Conservation (phyloP, 2,888 invertebrate genomes). For the Hybos culiciformis region DNA sequence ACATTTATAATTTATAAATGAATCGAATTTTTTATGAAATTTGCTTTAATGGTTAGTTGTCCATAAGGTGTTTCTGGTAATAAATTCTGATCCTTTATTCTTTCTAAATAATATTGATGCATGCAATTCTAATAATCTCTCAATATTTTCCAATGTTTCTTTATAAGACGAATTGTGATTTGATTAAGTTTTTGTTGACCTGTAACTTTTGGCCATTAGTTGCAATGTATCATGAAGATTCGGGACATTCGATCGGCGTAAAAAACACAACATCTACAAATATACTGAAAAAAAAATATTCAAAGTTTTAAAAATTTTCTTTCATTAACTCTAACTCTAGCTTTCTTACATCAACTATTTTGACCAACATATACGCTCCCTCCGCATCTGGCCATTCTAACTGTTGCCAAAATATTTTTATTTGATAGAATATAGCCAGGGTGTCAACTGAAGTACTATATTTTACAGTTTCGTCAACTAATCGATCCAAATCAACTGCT, state of each 20-base stretch:
- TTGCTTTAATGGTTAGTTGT: slow-evolving; percentile 61
- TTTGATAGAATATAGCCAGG: slow-evolving; percentile 77
- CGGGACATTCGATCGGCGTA: slow-evolving; percentile 79
- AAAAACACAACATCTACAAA: slow-evolving; percentile 81
- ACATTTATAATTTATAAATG: slow-evolving; percentile 77
- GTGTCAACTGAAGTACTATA: slow-evolving; percentile 94
- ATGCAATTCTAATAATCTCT: slow-evolving; percentile 62
- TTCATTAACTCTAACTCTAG: not conserved
- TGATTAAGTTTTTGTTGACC: slow-evolving; percentile 42
- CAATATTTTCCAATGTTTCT: slow-evolving; percentile 50
- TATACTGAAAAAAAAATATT: slow-evolving; percentile 49
- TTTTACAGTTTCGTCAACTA: slow-evolving; percentile 73
- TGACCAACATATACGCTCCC: slow-evolving; percentile 82
- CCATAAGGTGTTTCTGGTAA: slow-evolving; percentile 52
- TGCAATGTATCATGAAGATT: slow-evolving; percentile 77
- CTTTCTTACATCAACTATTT: slow-evolving; percentile 74
- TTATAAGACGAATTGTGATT: slow-evolving; percentile 43
- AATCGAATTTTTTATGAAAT: slow-evolving; percentile 55
- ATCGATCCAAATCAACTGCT: slow-evolving; percentile 75
- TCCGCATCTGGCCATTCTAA: slow-evolving; percentile 89
- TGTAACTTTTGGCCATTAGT: slow-evolving; percentile 79
- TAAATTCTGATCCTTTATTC: slow-evolving; percentile 52
- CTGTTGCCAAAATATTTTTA: slow-evolving; percentile 95
- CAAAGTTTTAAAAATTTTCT: not conserved
- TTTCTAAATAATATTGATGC: slow-evolving; percentile 62